These are phyloP conservation scores for Chunga burmeisteri DNA, from an alignment of 2,113 vertebrate genomes.

Conservation along the genomic window DNA sequence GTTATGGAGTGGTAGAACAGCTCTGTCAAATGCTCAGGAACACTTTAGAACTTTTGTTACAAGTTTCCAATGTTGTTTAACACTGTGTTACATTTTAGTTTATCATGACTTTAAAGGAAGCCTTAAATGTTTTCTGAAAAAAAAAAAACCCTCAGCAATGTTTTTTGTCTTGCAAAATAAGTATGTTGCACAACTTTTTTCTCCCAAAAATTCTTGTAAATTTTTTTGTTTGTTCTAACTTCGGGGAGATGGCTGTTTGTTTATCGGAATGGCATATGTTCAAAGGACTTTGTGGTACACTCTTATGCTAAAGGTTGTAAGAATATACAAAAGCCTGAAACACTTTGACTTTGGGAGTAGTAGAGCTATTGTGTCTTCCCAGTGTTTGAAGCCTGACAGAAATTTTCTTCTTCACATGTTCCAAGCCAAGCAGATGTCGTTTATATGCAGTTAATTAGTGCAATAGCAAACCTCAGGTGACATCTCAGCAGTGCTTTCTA, in stretches of 20 bases:
- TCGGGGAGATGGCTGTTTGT: background rate
- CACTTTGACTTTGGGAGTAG: background rate
- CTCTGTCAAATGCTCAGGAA: background rate
- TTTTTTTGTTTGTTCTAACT: background rate
- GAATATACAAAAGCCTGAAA: background rate
- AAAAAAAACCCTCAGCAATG: too few species aligned
- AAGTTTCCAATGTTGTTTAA: background rate
- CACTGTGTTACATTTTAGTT: background rate
- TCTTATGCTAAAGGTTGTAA: background rate
- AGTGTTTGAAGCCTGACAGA: background rate
- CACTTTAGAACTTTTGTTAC: background rate
- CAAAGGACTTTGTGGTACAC: background rate
- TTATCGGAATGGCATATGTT: background rate
- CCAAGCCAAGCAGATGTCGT: background rate
- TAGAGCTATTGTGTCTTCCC: background rate
- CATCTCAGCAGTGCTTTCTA: background rate
- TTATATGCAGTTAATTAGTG: background rate
- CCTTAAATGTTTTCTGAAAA: background rate
- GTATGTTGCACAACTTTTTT: background rate
- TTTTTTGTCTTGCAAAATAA: background rate
- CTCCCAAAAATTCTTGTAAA: background rate
- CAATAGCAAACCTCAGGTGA: background rate
- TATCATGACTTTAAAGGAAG: background rate
- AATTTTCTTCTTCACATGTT: background rate
- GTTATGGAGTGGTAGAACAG: background rate